Evolutionary conservation across 1,140 invertebrate species (phyloP), one percentile per base, ranked within the genome.

Genomic region (Eumeta japonica): DNA sequence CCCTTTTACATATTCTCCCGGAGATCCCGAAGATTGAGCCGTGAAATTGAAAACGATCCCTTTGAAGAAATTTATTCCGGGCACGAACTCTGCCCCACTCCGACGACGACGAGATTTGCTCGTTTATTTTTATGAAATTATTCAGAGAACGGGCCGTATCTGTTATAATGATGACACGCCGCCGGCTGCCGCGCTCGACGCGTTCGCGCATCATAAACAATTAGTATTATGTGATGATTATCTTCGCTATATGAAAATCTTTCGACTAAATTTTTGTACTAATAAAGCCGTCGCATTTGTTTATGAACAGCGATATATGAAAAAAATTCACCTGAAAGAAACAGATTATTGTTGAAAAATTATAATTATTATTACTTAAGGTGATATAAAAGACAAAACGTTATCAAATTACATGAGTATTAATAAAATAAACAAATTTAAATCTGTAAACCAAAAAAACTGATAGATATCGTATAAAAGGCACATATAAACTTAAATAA

Each of bases 81-180:
- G 65, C 68, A 73, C 68, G 68, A 68, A 65, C 67, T 62, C 60
- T 55, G 63, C 47, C 61, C 55, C 62, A 64, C 63, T 62, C 56
- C 54, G 53, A 48, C 55, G 55, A 57, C 50, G 60, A 68, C 53
- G 48, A 67, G 62, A 70, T 70, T 70, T 73, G 58, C 65, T 63
- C 65, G 62, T 70, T 70, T 70, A 70, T 73, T 73, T 73, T 73
- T 73, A 73, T 70, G 62, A 68, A 67, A 70, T 73, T 66, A 73
- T 73, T 66, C 53, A 60, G 53, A 50, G 52, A 55, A 55, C 52
- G 58, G 39, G 51, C 46, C 39, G 46, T 52, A 54, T 34, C 45
- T 47, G 46, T 46, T 41, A 35, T 32, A 35, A 30, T 40, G 39
- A 38, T 46, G 35, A 24, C n/a, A 24, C 5, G n/a, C 5, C n/a